Evolutionary conservation across 1,140 invertebrate genomes (phyloP).

Genomic region (Meloidogyne exigua): DNA sequence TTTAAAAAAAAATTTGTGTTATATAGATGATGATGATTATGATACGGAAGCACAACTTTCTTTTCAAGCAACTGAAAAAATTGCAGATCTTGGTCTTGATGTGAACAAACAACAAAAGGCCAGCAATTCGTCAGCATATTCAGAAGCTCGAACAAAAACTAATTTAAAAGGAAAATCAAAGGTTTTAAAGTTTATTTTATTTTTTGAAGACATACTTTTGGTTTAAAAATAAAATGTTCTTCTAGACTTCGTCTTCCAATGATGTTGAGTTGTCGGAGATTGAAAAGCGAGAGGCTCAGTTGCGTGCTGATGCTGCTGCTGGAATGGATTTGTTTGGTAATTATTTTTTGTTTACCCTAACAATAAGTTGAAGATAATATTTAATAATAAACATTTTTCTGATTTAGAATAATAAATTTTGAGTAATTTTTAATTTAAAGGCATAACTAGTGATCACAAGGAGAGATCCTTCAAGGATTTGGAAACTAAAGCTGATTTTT

Average conservation of each 20-base stretch:
- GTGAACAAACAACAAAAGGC: slow-evolving; percentile 14
- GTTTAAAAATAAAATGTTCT: slow-evolving; percentile 1
- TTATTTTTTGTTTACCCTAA: background rate
- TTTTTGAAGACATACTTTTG: slow-evolving; percentile 17
- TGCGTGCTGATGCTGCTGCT: slow-evolving; percentile 30
- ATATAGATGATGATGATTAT: slow-evolving; percentile 41
- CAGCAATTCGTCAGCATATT: background rate
- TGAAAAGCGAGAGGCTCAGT: slow-evolving; percentile 33
- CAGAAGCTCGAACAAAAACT: background rate
- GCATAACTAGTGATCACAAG: slow-evolving; percentile 33
- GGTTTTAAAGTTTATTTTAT: background rate
- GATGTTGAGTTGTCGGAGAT: slow-evolving; percentile 16
- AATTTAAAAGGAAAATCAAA: background rate
- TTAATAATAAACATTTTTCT: background rate
- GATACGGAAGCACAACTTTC: slow-evolving; percentile 28
- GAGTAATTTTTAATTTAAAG: slow-evolving; percentile 23
- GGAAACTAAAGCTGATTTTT: slow-evolving; percentile 28
- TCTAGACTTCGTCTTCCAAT: background rate
- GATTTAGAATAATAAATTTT: background rate
- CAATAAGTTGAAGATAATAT: background rate
- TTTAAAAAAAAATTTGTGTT: too few species aligned
- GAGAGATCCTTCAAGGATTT: slow-evolving; percentile 27
- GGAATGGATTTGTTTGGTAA: slow-evolving; percentile 42
- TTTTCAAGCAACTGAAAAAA: slow-evolving; percentile 32
- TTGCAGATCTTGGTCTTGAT: slow-evolving; percentile 37